Evolutionary conservation across 2,113 vertebrate genomes (phyloP), one percentile per base, ranked within the genome.

Genomic region (Aviceda subcristata): DNA sequence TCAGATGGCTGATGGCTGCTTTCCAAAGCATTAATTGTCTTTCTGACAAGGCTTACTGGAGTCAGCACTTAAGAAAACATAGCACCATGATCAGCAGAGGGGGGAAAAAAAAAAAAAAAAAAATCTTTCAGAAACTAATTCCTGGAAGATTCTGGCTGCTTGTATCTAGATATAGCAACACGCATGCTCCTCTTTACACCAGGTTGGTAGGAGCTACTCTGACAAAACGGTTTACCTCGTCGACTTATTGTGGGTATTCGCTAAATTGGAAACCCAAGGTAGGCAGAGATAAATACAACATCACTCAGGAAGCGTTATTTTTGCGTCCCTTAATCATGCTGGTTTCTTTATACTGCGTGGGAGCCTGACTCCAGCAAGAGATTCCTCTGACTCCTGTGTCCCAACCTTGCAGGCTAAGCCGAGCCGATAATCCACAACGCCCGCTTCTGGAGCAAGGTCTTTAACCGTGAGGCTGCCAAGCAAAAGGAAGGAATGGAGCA

Each of bases 1-100:
- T 87, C 69, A 73, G 63, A 69, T 1, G 2, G 67, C 62, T 91
- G 56, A 78, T 96, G 91, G 92, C 96, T 95, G 77, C 80, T 81
- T 97, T 95, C 92, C 92, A 96, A 85, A 92, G 32, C 88, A 86
- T 87, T 92, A 94, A 92, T 85, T 95, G 86, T 94, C 86, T 91
- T 89, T 89, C 84, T 73, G 81, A 85, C 92, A 95, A 94, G 66
- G 76, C 77, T 96, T 86, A 78, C 45, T 43, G 63, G 51, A 92
- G 86, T 87, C 79, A 92, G 77, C 62, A 85, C 45, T 87, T 68
- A 43, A 81, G 73, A 81, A 95, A 96, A 94, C 22, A 88, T 3
- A 92, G 72, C 46, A 55, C 23, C 45, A 41, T 32, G 15, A 91
- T 50, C 68, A 71, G 55, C 38, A 59, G 59, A 86, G 45, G 7